Percentiles rank a stretch among this genome's conserved stretches.
phyloP scores from a whole-genome alignment of 2,113 vertebrate species.

The Nothobranchius kuhntae region DNA sequence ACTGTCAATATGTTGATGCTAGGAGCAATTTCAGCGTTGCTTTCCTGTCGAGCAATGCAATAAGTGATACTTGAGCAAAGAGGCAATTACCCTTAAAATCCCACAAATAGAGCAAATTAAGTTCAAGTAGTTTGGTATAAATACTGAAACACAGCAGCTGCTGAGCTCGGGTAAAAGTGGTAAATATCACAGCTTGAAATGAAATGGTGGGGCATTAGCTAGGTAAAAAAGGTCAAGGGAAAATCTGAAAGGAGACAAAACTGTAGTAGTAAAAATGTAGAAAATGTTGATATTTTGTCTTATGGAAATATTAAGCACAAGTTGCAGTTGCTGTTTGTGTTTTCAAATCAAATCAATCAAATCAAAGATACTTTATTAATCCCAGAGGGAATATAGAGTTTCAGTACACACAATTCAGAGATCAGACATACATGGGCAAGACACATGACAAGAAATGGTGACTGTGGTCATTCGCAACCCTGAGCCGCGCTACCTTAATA shows the following conservation, averaged over 20 bases:
- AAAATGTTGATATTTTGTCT: too few relatives aligned
- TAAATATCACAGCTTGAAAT: conserved; percentile 37
- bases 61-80: conserved; percentile 46
- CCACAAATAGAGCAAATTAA: conserved; percentile 30
- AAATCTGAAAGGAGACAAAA: conserved; percentile 1
- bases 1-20: conserved; percentile 8
- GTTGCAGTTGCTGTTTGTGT: too few relatives aligned
- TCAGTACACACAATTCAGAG: too few relatives aligned
- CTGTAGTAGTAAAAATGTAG: too few relatives aligned
- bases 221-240: neutral
- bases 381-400: too few relatives aligned
- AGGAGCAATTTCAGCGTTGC: conserved; percentile 2
- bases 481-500: too few relatives aligned
- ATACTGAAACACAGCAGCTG: conserved; percentile 38
- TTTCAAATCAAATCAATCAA: too few relatives aligned
- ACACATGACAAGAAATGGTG: too few relatives aligned
- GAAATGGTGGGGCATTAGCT: conserved; percentile 19
- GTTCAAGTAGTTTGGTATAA: conserved; percentile 38
- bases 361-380: too few relatives aligned
- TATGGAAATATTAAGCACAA: too few relatives aligned
- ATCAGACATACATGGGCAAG: too few relatives aligned
- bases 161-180: conserved; percentile 2
- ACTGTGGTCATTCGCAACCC: too few relatives aligned
- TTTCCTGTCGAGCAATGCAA: conserved; percentile 31
- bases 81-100: conserved; percentile 42